phyloP scores from a whole-genome alignment of 2,888 invertebrate genomes.

The Metallyticus violacea region DNA sequence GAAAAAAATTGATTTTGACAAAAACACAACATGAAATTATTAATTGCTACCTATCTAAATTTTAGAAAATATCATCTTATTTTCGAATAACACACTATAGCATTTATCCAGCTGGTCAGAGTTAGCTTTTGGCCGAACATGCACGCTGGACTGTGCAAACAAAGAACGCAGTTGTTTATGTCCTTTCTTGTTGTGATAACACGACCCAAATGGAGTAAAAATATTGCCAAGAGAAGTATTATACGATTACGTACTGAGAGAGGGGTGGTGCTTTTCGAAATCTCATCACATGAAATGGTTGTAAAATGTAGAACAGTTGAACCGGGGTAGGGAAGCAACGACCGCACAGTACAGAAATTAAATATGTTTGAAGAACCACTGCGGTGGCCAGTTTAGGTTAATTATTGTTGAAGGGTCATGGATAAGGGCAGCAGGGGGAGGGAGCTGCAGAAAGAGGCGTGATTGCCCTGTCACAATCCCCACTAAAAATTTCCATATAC shows the following conservation, averaged over 20 bases:
- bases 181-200: neutral
- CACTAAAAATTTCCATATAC: constrained; percentile 19
- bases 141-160: neutral
- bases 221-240: neutral
- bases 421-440: neutral
- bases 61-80: too few relatives aligned
- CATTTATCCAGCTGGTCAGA: too few relatives aligned
- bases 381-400: constrained; percentile 5
- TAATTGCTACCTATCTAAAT: too few relatives aligned
- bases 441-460: neutral
- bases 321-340: neutral
- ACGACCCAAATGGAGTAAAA: neutral
- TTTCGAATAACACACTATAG: too few relatives aligned
- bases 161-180: neutral
- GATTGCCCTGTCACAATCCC: neutral
- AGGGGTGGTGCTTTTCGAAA: neutral
- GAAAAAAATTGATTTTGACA: too few relatives aligned
- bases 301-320: constrained; percentile 7
- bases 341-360: neutral
- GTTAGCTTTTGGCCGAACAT: too few relatives aligned
- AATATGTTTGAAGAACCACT: constrained; percentile 15
- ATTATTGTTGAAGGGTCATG: constrained; percentile 12
- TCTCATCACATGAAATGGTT: neutral
- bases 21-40: too few relatives aligned
- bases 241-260: neutral